phyloP scores from a whole-genome alignment of 2,113 vertebrate species.

The Ciconia maguari region DNA sequence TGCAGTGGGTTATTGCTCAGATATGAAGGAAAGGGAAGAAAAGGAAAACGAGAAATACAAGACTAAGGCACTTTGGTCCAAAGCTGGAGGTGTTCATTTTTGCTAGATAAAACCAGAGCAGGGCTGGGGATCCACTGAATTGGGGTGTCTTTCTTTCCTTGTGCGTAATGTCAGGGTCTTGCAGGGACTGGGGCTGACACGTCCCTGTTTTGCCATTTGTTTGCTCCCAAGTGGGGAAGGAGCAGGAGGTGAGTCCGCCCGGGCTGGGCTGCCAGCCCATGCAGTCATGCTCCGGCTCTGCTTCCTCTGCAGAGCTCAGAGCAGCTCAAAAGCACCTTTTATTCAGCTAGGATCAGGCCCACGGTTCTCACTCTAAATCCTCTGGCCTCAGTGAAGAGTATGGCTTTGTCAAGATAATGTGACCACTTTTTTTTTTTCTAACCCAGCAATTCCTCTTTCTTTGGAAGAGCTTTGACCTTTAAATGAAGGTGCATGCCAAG shows the following conservation, averaged over 20 bases:
- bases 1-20: neutral
- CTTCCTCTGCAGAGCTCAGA: neutral
- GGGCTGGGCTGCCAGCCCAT: neutral
- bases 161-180: fast-evolving
- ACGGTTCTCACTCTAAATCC: neutral
- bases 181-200: neutral
- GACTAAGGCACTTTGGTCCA: neutral
- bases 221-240: neutral
- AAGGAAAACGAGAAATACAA: neutral
- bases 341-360: neutral
- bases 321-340: neutral
- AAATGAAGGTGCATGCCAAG: conserved; percentile 3
- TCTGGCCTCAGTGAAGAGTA: neutral
- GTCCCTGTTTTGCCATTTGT: neutral
- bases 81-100: neutral
- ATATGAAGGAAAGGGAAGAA: neutral
- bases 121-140: neutral
- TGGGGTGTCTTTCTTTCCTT: neutral
- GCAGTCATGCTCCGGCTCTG: neutral
- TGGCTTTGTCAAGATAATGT: neutral
- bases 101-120: neutral
- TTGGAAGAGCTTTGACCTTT: conserved; percentile 38
- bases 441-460: neutral
- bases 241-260: neutral
- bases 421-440: neutral